Conservation (phyloP, 2,797 vertebrate genomes). For the Cyclura pinguis region DNA sequence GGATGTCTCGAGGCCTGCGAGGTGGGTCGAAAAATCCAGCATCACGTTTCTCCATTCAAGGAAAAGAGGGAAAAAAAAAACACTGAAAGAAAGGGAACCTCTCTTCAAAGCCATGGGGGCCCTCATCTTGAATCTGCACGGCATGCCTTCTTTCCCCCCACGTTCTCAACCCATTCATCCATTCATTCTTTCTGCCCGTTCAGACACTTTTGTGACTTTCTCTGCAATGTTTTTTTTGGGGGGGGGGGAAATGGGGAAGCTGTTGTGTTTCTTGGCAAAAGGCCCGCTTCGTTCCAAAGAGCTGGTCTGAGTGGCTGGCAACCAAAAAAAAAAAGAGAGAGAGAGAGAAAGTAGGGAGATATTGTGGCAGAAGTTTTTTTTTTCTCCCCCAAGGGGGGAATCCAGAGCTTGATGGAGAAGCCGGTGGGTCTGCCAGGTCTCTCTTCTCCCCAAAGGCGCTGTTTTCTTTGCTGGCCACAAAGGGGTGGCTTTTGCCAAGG, state of each 20-base stretch:
- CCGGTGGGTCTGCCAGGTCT: too few species aligned
- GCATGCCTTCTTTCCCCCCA: too few species aligned
- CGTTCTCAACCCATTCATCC: not conserved
- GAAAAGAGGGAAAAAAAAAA: not conserved
- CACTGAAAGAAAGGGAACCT: not conserved
- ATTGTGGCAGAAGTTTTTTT: too few species aligned
- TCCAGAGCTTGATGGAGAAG: too few species aligned
- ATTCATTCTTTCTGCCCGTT: not conserved
- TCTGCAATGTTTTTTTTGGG: not conserved
- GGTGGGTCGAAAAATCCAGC: not conserved
- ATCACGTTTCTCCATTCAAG: not conserved
- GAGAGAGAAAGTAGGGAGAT: not conserved
- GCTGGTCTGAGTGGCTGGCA: not conserved
- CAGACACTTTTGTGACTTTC: not conserved
- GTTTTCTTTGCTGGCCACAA: not conserved
- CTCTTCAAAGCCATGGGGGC: too few species aligned
- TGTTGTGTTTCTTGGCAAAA: not conserved
- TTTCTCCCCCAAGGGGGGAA: too few species aligned
- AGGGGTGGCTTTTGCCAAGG: not conserved
- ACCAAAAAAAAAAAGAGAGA: not conserved
- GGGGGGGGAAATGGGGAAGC: too few species aligned
- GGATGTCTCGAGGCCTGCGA: not conserved
- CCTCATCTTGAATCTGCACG: accelerated
- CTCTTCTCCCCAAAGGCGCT: too few species aligned
- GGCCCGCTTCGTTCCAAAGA: too few species aligned